Evolutionary conservation across 2,113 vertebrate species (phyloP).

Genomic region (Antigone vipio): DNA sequence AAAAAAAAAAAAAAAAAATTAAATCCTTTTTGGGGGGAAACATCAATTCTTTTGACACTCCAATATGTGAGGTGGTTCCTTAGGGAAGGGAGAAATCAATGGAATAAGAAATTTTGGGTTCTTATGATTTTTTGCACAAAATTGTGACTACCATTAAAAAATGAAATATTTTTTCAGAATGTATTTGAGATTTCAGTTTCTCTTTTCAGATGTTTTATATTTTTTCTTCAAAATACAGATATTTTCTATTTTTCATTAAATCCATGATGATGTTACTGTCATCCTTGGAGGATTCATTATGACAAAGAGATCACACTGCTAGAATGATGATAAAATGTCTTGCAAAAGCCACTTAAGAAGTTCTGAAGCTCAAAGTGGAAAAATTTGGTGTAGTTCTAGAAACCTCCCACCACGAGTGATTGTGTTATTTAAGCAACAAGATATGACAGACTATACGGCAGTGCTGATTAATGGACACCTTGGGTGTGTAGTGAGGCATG

Average conservation of each 20-base stretch:
- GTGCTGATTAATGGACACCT: conserved; percentile 44
- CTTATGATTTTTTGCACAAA: not conserved
- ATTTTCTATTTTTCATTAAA: not conserved
- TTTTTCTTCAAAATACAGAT: not conserved
- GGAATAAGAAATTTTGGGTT: not conserved
- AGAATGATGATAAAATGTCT: not conserved
- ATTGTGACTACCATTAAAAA: not conserved
- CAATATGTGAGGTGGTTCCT: not conserved
- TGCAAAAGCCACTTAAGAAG: not conserved
- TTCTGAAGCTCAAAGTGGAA: not conserved
- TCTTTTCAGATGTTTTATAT: not conserved
- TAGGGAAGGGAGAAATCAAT: not conserved
- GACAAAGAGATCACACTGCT: not conserved
- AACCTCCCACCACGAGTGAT: not conserved
- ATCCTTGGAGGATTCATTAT: too few relatives aligned
- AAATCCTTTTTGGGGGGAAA: not conserved
- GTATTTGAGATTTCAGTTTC: not conserved
- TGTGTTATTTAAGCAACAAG: not conserved
- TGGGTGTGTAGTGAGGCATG: not conserved
- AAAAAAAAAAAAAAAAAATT: not conserved
- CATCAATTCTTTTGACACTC: not conserved
- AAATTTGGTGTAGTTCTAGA: not conserved
- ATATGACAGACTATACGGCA: not conserved
- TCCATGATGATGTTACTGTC: too few relatives aligned
- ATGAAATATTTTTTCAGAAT: not conserved